Evolutionary conservation across 2,888 invertebrate species (phyloP).

Genomic region (Scaptomyza cyrtandrae): DNA sequence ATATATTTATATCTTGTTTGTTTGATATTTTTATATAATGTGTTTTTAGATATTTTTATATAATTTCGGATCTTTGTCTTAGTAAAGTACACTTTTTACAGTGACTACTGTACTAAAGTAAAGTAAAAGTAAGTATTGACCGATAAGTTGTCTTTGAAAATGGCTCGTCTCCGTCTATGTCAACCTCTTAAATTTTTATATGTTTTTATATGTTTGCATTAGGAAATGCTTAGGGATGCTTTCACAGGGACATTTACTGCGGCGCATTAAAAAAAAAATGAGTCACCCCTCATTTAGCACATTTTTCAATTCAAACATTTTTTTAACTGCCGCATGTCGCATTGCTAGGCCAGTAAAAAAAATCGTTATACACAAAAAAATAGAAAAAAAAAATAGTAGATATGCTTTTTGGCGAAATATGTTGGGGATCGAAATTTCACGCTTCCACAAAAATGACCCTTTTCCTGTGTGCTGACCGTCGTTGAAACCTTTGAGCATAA

Average conservation of each 20-base stretch:
- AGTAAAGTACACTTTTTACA: background rate
- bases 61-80: too few relatives aligned
- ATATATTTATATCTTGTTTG: background rate
- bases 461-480: constrained; percentile 64
- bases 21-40: background rate
- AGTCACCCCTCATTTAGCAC: constrained; percentile 46
- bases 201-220: constrained; percentile 27
- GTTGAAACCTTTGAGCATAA: constrained; percentile 65
- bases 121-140: constrained; percentile 54
- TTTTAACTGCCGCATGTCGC: constrained; percentile 53
- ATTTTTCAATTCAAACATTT: constrained; percentile 69
- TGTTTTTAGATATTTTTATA: too few relatives aligned
- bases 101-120: constrained; percentile 6
- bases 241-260: constrained; percentile 6
- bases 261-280: constrained; percentile 40
- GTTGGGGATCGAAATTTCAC: constrained; percentile 66
- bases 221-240: constrained; percentile 3
- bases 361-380: constrained; percentile 26
- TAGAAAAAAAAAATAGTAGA: background rate
- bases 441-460: constrained; percentile 77
- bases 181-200: constrained; percentile 65
- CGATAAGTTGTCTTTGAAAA: constrained; percentile 63
- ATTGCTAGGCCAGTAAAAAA: constrained; percentile 45
- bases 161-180: constrained; percentile 35
- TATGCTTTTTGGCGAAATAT: background rate